Conservation (phyloP, 2,797 vertebrate genomes). For the Garrulus glandarius region DNA sequence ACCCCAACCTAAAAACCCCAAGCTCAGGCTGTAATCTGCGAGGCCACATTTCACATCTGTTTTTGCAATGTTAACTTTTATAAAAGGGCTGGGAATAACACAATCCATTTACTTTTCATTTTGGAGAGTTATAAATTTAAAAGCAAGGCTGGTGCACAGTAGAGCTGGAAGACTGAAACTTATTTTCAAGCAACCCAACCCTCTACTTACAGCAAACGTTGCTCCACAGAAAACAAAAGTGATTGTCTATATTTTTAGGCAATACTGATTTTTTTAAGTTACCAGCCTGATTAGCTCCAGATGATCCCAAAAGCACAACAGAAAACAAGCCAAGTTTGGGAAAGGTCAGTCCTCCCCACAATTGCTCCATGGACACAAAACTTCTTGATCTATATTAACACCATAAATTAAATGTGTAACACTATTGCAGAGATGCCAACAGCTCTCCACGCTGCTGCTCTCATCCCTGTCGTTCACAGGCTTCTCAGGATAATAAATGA, state of each 20-base stretch:
- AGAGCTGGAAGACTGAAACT: background rate
- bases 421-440: background rate
- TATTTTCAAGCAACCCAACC: background rate
- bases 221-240: conserved; percentile 14
- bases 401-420: background rate
- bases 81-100: conserved; percentile 56
- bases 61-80: conserved; percentile 60
- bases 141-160: background rate
- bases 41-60: conserved; percentile 62
- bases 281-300: conserved; percentile 31
- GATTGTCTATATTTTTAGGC: background rate
- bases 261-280: background rate
- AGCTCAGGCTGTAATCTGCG: conserved; percentile 39
- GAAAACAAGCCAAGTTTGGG: background rate
- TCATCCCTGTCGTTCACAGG: background rate
- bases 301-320: conserved; percentile 14
- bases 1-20: background rate
- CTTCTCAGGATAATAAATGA: background rate
- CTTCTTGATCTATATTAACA: conserved; percentile 9
- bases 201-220: background rate
- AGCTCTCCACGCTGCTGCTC: background rate
- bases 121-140: conserved; percentile 33
- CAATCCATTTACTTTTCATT: conserved; percentile 60
- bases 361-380: background rate
- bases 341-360: background rate